phyloP scores from a whole-genome alignment of 2,797 vertebrate species.

The Oreochromis mossambicus region DNA sequence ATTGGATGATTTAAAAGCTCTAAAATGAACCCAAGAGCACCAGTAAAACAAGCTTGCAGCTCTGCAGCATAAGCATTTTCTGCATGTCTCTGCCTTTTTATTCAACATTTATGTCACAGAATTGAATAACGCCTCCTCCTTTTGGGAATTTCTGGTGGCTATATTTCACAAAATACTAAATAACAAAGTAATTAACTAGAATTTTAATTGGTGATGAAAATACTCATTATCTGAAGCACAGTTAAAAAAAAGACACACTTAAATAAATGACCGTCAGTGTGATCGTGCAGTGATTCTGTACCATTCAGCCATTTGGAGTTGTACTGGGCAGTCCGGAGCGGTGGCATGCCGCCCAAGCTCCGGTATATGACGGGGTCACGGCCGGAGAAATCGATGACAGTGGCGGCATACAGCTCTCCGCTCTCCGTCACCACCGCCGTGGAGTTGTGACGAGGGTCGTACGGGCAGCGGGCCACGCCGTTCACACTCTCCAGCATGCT shows the following conservation, averaged over 20 bases:
- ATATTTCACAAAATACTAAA: background rate
- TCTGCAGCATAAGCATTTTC: background rate
- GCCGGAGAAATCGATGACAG: conserved; percentile 97
- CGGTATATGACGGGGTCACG: conserved; percentile 97
- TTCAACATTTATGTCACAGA: background rate
- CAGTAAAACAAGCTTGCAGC: background rate
- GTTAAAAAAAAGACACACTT: background rate
- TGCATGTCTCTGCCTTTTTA: background rate
- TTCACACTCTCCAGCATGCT: conserved; percentile 90
- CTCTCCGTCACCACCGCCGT: conserved; percentile 94
- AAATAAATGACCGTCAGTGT: background rate
- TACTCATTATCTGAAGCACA: background rate
- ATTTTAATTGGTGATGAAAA: background rate
- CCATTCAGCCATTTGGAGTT: conserved; percentile 99
- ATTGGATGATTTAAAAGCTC: background rate
- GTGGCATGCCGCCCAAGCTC: conserved; percentile 92
- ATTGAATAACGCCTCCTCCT: background rate
- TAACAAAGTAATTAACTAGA: background rate
- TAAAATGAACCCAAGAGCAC: background rate
- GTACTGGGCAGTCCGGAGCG: conserved; percentile 95
- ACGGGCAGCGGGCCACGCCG: conserved; percentile 94
- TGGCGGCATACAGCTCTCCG: conserved; percentile 95
- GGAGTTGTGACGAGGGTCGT: conserved; percentile 96
- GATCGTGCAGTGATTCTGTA: conserved; percentile 40
- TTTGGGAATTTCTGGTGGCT: background rate